Conservation (phyloP, 1,140 invertebrate genomes). For the Heterodera carotae region DNA sequence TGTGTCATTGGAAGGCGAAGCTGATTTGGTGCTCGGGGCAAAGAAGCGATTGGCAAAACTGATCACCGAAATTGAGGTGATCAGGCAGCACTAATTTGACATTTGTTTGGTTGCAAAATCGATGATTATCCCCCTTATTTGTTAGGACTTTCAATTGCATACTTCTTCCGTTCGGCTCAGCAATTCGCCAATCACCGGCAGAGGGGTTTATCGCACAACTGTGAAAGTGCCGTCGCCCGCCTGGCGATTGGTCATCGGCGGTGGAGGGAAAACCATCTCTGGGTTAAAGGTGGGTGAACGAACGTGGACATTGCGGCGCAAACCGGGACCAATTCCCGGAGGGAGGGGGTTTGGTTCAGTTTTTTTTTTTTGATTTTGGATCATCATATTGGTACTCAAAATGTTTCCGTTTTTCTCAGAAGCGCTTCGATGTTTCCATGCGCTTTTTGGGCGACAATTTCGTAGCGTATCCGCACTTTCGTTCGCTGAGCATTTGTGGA, state of each 20-base stretch:
- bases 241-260: conserved; percentile 1
- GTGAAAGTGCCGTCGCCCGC: background rate
- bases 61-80: background rate
- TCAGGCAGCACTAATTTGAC: too few species aligned
- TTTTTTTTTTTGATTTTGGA: too few species aligned
- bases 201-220: background rate
- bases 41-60: background rate
- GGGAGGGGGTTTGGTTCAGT: too few species aligned
- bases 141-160: background rate
- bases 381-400: too few species aligned
- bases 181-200: background rate
- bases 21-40: background rate
- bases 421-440: background rate
- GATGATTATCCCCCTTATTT: background rate
- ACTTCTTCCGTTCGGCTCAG: background rate
- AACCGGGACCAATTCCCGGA: too few species aligned
- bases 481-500: background rate
- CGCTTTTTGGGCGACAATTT: background rate
- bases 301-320: too few species aligned
- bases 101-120: too few species aligned
- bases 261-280: background rate
- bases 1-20: background rate
- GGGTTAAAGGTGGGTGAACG: background rate
- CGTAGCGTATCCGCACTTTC: background rate
- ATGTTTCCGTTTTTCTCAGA: background rate